Conservation (phyloP, 2,797 vertebrate species). For the Dendrocincla tyrannina region DNA sequence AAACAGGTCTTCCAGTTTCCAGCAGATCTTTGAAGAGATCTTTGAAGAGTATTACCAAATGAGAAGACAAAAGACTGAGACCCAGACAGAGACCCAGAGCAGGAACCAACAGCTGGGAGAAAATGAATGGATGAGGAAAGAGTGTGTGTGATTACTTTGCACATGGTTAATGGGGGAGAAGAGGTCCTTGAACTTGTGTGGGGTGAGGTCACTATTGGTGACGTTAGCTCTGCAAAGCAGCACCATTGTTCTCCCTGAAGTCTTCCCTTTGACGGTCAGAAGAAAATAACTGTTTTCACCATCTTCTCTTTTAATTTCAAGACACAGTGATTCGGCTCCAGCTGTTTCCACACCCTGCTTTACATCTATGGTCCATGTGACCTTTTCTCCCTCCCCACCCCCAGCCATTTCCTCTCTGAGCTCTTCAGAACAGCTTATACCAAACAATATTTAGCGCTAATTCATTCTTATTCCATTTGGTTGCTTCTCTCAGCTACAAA, state of each 20-base stretch:
- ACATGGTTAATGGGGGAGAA: constrained; percentile 22
- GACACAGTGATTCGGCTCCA: constrained; percentile 39
- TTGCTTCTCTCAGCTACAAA: constrained; percentile 52
- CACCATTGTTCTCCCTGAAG: constrained; percentile 52
- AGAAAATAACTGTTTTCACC: constrained; percentile 49
- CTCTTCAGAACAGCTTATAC: constrained; percentile 54
- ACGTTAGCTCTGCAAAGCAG: constrained; percentile 1
- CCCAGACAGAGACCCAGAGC: neutral
- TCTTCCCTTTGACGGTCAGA: constrained; percentile 5
- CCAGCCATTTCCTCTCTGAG: constrained; percentile 51
- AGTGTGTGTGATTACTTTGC: constrained; percentile 5
- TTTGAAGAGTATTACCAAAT: neutral
- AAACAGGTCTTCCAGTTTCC: neutral
- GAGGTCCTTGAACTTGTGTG: constrained; percentile 51
- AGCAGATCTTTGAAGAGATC: neutral
- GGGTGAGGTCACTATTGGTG: constrained; percentile 17
- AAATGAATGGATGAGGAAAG: constrained; percentile 9
- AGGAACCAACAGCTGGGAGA: constrained; percentile 53
- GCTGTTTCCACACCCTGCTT: constrained; percentile 61
- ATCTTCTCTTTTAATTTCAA: constrained; percentile 69
- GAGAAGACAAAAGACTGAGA: neutral
- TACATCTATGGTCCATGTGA: constrained; percentile 50
- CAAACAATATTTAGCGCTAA: constrained; percentile 55
- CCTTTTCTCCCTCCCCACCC: constrained; percentile 36
- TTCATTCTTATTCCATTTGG: constrained; percentile 56